These are phyloP conservation scores for Lutjanus erythropterus DNA, from an alignment of 2,113 vertebrate species.

Conservation along the genomic window DNA sequence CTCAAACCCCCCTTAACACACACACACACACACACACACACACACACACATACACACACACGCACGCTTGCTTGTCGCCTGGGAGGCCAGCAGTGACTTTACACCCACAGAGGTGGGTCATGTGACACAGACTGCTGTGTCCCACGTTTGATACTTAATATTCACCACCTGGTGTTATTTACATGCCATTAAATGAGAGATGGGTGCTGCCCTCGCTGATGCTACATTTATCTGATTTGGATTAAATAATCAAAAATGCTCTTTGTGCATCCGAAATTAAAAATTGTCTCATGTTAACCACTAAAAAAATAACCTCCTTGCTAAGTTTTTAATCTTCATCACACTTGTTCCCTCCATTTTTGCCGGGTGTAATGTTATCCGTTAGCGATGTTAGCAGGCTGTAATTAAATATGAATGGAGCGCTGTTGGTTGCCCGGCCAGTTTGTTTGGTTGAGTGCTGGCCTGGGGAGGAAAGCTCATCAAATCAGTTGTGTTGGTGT, in stretches of 20 bases:
- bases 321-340: slow-evolving; percentile 31
- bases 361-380: slow-evolving; percentile 78
- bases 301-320: not conserved
- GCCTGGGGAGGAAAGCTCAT: slow-evolving; percentile 80
- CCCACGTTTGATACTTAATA: slow-evolving; percentile 82
- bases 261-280: not conserved
- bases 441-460: slow-evolving; percentile 80
- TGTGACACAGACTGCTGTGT: slow-evolving; percentile 76
- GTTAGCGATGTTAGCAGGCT: slow-evolving; percentile 75
- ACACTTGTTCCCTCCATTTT: slow-evolving; percentile 47
- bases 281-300: not conserved
- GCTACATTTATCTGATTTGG: slow-evolving; percentile 35
- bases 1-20: slow-evolving; percentile 15
- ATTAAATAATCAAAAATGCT: slow-evolving; percentile 40
- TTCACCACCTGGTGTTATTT: slow-evolving; percentile 84
- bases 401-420: slow-evolving; percentile 87
- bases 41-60: slow-evolving; percentile 42
- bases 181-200: slow-evolving; percentile 78
- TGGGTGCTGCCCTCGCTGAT: slow-evolving; percentile 48
- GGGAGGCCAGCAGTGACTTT: slow-evolving; percentile 73
- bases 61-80: slow-evolving; percentile 54
- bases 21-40: slow-evolving; percentile 38
- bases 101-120: slow-evolving; percentile 73
- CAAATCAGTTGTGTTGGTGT: slow-evolving; percentile 82
- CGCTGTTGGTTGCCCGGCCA: slow-evolving; percentile 84